Conservation (phyloP, 2,113 vertebrate species). For the Microcebus murinus region DNA sequence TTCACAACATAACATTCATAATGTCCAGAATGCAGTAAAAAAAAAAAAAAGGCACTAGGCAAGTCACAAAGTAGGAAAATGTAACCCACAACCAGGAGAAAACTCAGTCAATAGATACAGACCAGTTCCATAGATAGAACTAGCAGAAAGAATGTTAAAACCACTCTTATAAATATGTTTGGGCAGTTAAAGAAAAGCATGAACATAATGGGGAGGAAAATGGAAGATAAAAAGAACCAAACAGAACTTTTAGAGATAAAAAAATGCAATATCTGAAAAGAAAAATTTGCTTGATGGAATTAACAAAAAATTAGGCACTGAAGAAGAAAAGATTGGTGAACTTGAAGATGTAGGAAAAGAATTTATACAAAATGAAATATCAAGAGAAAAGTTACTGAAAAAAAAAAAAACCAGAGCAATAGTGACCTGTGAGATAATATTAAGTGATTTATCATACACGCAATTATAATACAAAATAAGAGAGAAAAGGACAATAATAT, state of each 20-base stretch:
- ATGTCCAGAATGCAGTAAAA: background rate
- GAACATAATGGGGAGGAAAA: background rate
- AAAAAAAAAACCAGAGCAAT: background rate
- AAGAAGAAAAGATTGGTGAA: background rate
- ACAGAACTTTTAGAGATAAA: background rate
- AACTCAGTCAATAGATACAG: background rate
- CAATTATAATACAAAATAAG: background rate
- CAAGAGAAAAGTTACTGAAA: background rate
- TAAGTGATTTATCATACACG: background rate
- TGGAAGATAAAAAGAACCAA: background rate
- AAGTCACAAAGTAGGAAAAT: constrained; percentile 3
- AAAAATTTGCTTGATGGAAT: background rate
- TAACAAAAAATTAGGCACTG: background rate
- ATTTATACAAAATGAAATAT: background rate
- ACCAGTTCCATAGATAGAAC: background rate
- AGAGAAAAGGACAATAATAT: background rate
- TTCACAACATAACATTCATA: background rate
- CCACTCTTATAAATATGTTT: background rate
- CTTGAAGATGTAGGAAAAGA: background rate
- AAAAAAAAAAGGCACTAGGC: background rate
- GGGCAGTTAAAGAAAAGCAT: background rate
- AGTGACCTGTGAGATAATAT: background rate
- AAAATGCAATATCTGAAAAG: background rate
- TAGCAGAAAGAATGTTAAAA: background rate
- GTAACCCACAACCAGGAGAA: background rate